Conservation (phyloP, 2,888 invertebrate genomes). For the Macropis europaea region DNA sequence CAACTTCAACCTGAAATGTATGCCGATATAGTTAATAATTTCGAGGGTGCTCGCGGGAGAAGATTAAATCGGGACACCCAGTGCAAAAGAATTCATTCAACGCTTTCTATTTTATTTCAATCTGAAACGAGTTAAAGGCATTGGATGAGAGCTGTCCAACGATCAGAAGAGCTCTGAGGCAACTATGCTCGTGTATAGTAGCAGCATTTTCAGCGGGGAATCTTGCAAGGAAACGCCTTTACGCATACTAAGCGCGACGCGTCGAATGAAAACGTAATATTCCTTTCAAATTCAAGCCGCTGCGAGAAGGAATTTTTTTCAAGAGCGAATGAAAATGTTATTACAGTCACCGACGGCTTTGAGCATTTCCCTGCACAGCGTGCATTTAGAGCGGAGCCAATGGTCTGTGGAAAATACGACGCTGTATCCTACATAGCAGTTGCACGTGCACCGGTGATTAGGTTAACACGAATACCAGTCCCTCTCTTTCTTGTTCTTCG, state of each 20-base stretch:
- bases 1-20: too few species aligned
- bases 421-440: constrained; percentile 29
- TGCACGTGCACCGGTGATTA: constrained; percentile 58
- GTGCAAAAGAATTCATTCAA: too few species aligned
- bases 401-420: constrained; percentile 56
- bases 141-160: too few species aligned
- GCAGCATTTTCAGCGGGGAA: constrained; percentile 12
- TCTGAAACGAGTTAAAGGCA: too few species aligned
- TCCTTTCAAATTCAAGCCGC: constrained; percentile 38
- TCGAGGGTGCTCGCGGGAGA: too few species aligned
- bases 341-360: constrained; percentile 45
- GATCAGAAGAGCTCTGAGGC: not conserved
- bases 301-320: constrained; percentile 14
- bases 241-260: constrained; percentile 26
- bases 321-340: constrained; percentile 50
- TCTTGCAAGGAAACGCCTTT: constrained; percentile 3
- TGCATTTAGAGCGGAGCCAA: constrained; percentile 55
- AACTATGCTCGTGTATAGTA: not conserved
- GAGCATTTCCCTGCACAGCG: constrained; percentile 37
- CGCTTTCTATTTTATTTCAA: too few species aligned
- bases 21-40: too few species aligned
- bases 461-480: constrained; percentile 50
- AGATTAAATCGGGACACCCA: too few species aligned
- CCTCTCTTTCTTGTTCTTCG: constrained; percentile 14
- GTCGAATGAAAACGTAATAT: constrained; percentile 31